phyloP scores from a whole-genome alignment of 2,888 invertebrate species.

The Tenodera sinensis region DNA sequence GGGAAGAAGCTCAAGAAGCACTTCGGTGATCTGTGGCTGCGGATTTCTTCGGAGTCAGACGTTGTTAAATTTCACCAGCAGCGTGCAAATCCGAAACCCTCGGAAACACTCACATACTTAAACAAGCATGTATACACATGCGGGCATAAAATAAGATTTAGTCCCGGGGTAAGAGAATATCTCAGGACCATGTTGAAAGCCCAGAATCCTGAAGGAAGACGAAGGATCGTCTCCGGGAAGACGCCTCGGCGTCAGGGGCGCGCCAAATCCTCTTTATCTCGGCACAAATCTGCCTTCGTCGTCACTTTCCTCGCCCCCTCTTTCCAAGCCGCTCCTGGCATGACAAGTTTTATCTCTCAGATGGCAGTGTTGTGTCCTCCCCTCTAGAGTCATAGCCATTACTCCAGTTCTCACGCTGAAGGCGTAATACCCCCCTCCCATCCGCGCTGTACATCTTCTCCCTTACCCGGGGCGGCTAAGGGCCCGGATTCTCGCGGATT shows the following conservation, averaged over 20 bases:
- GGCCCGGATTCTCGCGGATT: not conserved
- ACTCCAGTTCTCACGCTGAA: not conserved
- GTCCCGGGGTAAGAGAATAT: not conserved
- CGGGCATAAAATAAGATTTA: not conserved
- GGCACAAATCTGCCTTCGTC: conserved; percentile 5
- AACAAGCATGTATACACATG: not conserved
- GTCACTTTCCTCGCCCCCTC: not conserved
- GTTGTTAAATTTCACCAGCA: not conserved
- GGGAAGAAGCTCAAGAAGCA: not conserved
- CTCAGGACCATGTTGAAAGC: not conserved
- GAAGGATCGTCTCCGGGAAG: not conserved
- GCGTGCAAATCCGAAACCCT: not conserved
- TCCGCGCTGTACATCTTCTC: not conserved
- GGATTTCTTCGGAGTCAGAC: not conserved
- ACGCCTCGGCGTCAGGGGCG: not conserved
- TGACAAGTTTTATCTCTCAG: conserved; percentile 15
- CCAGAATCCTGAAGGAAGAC: not conserved
- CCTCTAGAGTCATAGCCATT: not conserved
- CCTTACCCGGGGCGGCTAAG: not conserved
- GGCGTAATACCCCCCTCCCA: not conserved
- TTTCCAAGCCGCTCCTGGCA: not conserved
- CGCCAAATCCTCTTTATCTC: conserved; percentile 7
- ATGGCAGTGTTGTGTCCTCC: not conserved
- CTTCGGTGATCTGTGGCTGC: not conserved
- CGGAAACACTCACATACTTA: not conserved